phyloP scores from a whole-genome alignment of 2,888 invertebrate species.

The Vanessa cardui region DNA sequence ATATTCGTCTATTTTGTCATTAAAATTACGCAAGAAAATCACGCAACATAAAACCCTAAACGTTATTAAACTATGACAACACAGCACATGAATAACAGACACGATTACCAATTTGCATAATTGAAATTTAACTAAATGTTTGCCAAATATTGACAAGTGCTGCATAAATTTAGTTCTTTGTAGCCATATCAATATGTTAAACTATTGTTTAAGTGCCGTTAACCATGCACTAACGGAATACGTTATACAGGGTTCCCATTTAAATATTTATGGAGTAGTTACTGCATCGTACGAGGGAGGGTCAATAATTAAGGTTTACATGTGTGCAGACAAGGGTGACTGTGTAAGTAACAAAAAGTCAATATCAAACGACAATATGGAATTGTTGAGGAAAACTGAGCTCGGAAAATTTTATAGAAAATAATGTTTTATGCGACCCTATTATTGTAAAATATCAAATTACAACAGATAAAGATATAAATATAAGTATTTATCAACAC shows the following conservation, averaged over 20 bases:
- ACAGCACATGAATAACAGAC: too few species aligned
- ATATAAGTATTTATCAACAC: too few species aligned
- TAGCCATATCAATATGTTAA: conserved; percentile 12
- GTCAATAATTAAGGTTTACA: conserved; percentile 11
- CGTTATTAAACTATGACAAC: too few species aligned
- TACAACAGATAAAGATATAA: too few species aligned
- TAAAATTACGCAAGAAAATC: too few species aligned
- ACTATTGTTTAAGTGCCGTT: conserved; percentile 8
- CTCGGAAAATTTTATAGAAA: too few species aligned
- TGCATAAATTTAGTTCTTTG: conserved; percentile 11
- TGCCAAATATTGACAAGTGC: conserved; percentile 4
- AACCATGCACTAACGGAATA: conserved; percentile 11
- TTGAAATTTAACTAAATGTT: neutral
- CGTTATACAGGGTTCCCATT: neutral
- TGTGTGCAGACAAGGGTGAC: neutral
- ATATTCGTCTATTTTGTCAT: too few species aligned
- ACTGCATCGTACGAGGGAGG: conserved; percentile 5
- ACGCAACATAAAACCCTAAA: too few species aligned
- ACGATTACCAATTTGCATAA: neutral
- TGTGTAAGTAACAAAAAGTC: neutral
- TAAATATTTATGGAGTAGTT: conserved; percentile 13
- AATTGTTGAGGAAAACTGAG: too few species aligned
- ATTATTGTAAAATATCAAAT: too few species aligned
- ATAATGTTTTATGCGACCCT: too few species aligned
- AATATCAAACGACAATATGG: too few species aligned